phyloP scores from a whole-genome alignment of 1,140 invertebrate species.

The Lysiphlebus fabarum region DNA sequence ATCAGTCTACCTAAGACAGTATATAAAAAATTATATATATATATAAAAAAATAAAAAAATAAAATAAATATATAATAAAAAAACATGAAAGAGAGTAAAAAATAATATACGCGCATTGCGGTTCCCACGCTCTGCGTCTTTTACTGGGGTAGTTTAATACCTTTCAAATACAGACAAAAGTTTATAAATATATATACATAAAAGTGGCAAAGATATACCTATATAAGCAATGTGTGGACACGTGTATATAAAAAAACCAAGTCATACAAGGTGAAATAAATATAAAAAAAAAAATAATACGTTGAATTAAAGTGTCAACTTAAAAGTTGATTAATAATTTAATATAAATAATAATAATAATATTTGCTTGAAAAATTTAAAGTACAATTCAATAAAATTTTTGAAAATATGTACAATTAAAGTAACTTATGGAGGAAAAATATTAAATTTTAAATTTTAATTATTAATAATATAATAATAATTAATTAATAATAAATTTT shows the following conservation, averaged over 20 bases:
- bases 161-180: constrained; percentile 10
- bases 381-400: constrained; percentile 10
- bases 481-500: constrained; percentile 9
- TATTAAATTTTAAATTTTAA: no score
- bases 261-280: constrained; percentile 5
- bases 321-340: not conserved
- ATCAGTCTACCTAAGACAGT: not conserved
- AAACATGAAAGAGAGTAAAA: not conserved
- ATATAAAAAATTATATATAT: no score
- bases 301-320: not conserved
- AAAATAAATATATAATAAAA: constrained; percentile 1
- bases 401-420: constrained; percentile 2
- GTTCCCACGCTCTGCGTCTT: constrained; percentile 19
- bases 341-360: constrained; percentile 11
- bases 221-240: constrained; percentile 12
- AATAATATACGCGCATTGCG: not conserved
- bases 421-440: constrained; percentile 1
- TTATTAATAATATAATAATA: no score
- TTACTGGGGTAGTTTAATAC: constrained; percentile 20
- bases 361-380: constrained; percentile 15
- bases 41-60: constrained; percentile 13
- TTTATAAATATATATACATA: constrained; percentile 6
- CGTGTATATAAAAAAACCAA: constrained; percentile 15
- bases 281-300: not conserved
- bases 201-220: no score